Evolutionary conservation across 2,113 vertebrate species (phyloP), one percentile per base, ranked within the genome.

Genomic region (Perognathus longimembris): DNA sequence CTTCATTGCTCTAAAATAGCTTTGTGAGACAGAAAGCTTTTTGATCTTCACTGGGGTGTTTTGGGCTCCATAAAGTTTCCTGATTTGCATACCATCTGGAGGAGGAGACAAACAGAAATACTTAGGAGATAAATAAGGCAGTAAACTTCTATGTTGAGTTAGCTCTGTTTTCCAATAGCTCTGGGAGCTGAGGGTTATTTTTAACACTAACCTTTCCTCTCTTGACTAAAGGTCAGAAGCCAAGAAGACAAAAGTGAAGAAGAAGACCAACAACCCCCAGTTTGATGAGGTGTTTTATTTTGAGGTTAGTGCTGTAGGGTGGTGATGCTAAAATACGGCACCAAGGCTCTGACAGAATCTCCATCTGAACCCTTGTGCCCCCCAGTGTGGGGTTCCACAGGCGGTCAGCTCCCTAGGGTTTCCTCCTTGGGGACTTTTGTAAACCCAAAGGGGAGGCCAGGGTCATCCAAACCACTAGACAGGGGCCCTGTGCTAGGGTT

Each of bases 201-300:
- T 38, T 22, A 9, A 78, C 7, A 82, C 40, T 30, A 14, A n/a
- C 63, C 57, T 66, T 90, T 80, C 40, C 83, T 95, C 75, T 50
- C 38, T 54, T 77, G 57, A 45, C 85, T 81, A 76, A 97, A 99
- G 99, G 97, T 99, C 99, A 4, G 99, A 99, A 97, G 99, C 98
- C 73, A 99, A 99, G 97, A 99, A 99, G 98, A 99, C 99, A 14
- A 99, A 99, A 97, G 99, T 99, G 95, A 99, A 99, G 93, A 99
- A 99, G 98, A 99, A 99, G 98, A 99, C 98, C 85, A 99, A 99
- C 98, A 99, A 99, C 92, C 99, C 99, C 45, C 99, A 99, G 97
- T 99, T 99, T 94, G 99, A 99, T 4, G 99, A 99, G 97, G 98
- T 99, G 97, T 99, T 99, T 98, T 99, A 99, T 97, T 99, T 99